Evolutionary conservation across 2,888 invertebrate species (phyloP).

Genomic region (Drosophila mayaguana): DNA sequence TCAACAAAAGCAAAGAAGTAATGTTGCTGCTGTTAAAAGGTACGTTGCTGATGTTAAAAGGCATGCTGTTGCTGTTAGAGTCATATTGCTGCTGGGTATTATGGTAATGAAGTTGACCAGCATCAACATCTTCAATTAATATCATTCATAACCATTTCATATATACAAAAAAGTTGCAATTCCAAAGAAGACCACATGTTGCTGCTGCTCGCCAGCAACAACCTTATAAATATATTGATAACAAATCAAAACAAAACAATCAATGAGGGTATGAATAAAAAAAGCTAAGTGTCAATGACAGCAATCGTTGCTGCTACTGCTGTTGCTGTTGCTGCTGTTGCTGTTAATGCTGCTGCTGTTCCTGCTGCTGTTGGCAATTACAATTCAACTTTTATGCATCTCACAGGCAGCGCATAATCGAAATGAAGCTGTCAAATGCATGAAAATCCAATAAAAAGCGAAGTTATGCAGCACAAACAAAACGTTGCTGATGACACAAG

Average conservation of each 20-base stretch:
- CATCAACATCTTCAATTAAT: not conserved
- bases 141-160: not conserved
- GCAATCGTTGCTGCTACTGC: slow-evolving; percentile 29
- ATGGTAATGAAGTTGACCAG: not conserved
- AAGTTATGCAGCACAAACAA: slow-evolving; percentile 54
- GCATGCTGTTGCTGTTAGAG: not conserved
- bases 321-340: slow-evolving; percentile 32
- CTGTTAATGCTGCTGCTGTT: slow-evolving; percentile 39
- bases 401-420: slow-evolving; percentile 44
- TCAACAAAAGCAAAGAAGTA: too few relatives aligned
- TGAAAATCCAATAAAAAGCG: slow-evolving; percentile 51
- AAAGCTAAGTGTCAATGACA: slow-evolving; percentile 18
- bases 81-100: not conserved
- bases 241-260: slow-evolving; percentile 3
- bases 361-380: slow-evolving; percentile 53
- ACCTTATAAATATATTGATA: slow-evolving; percentile 25
- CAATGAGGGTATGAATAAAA: slow-evolving; percentile 1
- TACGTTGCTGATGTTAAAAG: slow-evolving; percentile 14
- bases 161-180: not conserved
- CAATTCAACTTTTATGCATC: slow-evolving; percentile 63
- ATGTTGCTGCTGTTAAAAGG: slow-evolving; percentile 16
- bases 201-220: slow-evolving; percentile 20
- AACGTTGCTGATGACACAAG: slow-evolving; percentile 68
- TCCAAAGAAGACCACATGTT: slow-evolving; percentile 4
- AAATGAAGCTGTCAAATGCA: slow-evolving; percentile 60